Evolutionary conservation across 2,113 vertebrate genomes (phyloP).

Genomic region (Rhipidura dahli): DNA sequence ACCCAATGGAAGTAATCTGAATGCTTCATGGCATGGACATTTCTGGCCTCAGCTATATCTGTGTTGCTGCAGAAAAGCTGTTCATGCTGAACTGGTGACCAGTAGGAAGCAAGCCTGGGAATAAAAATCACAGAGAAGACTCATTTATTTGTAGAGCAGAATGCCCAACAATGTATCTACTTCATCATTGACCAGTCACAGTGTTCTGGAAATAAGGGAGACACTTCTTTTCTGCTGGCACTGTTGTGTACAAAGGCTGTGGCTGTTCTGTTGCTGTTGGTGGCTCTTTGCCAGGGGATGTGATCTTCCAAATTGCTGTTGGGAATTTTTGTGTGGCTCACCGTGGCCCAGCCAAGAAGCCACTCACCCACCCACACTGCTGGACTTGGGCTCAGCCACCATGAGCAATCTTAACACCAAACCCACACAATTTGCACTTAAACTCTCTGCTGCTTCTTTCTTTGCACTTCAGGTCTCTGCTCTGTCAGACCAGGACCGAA

Average conservation of each 20-base stretch:
- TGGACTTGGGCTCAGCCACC: not conserved
- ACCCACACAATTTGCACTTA: not conserved
- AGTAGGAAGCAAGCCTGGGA: not conserved
- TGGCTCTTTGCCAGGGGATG: not conserved
- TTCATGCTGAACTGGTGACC: not conserved
- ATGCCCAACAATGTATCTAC: not conserved
- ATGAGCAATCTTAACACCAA: not conserved
- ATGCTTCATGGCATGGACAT: not conserved
- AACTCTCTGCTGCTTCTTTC: not conserved
- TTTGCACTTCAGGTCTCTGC: not conserved
- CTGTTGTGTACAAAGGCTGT: not conserved
- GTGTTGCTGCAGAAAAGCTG: not conserved
- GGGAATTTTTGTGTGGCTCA: not conserved
- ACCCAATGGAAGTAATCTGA: conserved; percentile 32
- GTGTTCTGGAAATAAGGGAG: not conserved
- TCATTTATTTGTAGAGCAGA: not conserved
- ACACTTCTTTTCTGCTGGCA: not conserved
- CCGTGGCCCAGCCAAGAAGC: not conserved
- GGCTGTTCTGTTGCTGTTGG: not conserved
- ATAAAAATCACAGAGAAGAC: not conserved
- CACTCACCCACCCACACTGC: not conserved
- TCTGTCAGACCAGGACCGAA: not conserved
- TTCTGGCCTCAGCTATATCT: not conserved
- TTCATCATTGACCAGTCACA: accelerated
- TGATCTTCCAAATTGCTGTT: not conserved